Percentiles rank a stretch among this genome's conserved stretches.
These are phyloP conservation scores for Denticeps clupeoides DNA, from an alignment of 2,797 vertebrate species.

Conservation along the genomic window DNA sequence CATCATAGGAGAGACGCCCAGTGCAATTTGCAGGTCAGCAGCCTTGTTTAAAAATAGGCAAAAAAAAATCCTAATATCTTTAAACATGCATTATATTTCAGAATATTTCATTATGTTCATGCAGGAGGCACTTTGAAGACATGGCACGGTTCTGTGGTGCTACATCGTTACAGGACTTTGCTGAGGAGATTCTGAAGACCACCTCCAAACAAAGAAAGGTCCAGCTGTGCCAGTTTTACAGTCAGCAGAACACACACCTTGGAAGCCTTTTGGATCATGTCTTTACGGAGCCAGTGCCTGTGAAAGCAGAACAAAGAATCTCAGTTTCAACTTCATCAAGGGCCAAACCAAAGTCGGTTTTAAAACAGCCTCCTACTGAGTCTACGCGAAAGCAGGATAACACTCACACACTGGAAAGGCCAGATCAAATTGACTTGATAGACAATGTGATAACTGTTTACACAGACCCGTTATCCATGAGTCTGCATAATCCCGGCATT, in stretches of 20 bases:
- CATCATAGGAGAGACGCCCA: conserved; percentile 78
- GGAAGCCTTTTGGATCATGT: conserved; percentile 44
- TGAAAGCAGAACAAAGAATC: neutral
- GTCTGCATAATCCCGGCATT: no score
- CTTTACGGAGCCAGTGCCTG: conserved; percentile 37
- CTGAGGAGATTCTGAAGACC: conserved; percentile 53
- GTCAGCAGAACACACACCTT: conserved; percentile 56
- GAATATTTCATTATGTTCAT: conserved; percentile 9
- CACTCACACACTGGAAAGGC: no score
- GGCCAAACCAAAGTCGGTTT: neutral
- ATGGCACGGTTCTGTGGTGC: conserved; percentile 69
- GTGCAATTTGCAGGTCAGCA: conserved; percentile 67
- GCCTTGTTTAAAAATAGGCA: neutral
- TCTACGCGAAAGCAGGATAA: no score
- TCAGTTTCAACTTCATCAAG: conserved; percentile 11
- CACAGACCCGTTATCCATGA: no score
- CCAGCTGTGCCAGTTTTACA: conserved; percentile 71
- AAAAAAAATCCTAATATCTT: neutral
- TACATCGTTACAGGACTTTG: conserved; percentile 61
- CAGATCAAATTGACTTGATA: no score
- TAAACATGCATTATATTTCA: neutral
- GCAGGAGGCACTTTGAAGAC: conserved; percentile 78
- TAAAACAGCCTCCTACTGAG: no score
- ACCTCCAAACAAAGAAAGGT: conserved; percentile 62
- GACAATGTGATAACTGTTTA: no score